A percentile compares a stretch with the other conserved stretches of the same genome.
Evolutionary conservation across 2,888 invertebrate species (phyloP).

Genomic region (Reticulitermes lucifugus): DNA sequence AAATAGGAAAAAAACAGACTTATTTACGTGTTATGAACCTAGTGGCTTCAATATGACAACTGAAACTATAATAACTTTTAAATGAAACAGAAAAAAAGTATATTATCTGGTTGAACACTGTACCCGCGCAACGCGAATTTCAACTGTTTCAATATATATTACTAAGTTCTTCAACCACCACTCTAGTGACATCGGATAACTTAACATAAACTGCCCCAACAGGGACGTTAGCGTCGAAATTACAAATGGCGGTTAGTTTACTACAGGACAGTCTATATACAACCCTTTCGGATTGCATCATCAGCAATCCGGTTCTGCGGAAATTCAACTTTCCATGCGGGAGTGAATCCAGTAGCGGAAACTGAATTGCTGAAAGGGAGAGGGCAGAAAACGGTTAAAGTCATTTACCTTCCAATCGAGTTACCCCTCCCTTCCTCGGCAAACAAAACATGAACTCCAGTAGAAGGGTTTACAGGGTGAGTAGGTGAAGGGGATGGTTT

Average conservation of each 20-base stretch:
- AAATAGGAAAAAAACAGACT: no score
- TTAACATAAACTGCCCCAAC: no score
- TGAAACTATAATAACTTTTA: no score
- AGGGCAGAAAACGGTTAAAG: conserved; percentile 47
- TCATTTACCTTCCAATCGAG: conserved; percentile 51
- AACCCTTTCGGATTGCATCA: background rate
- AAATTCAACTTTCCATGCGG: conserved; percentile 10
- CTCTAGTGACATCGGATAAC: no score
- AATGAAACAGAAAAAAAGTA: no score
- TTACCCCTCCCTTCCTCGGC: conserved; percentile 39
- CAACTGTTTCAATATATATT: no score
- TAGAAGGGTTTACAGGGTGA: conserved; percentile 2
- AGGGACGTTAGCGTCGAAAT: no score
- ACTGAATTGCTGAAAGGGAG: background rate
- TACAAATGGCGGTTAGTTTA: background rate
- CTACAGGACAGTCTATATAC: background rate
- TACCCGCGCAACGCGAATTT: no score
- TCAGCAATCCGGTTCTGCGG: conserved; percentile 18
- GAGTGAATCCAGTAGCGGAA: background rate
- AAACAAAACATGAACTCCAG: conserved; percentile 42
- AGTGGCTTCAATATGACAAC: no score
- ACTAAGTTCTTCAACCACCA: no score
- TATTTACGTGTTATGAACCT: no score
- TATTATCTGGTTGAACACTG: no score
- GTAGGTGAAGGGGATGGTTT: background rate